Percentiles rank a stretch among this genome's conserved stretches.
Conservation (phyloP, 2,113 vertebrate species). For the Saguinus midas region DNA sequence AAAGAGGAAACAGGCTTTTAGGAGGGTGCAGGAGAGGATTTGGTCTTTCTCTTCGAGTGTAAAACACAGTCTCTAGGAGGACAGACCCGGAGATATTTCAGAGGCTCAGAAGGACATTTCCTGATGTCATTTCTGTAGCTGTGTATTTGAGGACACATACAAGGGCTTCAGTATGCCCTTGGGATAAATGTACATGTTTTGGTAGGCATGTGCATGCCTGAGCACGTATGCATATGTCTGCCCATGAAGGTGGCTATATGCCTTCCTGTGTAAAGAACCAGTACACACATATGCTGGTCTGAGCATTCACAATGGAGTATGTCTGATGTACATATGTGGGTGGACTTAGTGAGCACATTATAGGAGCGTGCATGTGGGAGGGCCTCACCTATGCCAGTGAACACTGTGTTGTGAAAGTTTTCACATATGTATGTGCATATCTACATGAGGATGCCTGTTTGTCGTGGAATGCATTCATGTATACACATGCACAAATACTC, state of each 20-base stretch:
- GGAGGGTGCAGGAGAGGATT: neutral
- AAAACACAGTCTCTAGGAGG: neutral
- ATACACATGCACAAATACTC: neutral
- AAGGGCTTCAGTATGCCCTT: neutral
- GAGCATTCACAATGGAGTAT: neutral
- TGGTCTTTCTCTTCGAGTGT: neutral
- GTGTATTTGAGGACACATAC: neutral
- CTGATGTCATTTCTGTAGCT: neutral
- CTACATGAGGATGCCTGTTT: neutral
- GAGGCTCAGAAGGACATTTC: neutral
- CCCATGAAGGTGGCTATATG: rapidly evolving
- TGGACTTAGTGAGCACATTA: neutral
- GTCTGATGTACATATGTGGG: rapidly evolving
- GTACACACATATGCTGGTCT: too few relatives aligned
- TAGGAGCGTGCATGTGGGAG: neutral
- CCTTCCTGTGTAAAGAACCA: neutral
- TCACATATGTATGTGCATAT: neutral
- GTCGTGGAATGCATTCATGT: rapidly evolving
- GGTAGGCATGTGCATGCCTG: too few relatives aligned
- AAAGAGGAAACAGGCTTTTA: slow-evolving; percentile 29
- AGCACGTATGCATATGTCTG: neutral
- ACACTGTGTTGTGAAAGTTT: neutral
- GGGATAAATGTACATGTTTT: neutral
- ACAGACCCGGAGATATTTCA: neutral
- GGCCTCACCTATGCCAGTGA: neutral